Evolutionary conservation across 1,140 invertebrate genomes (phyloP).

Genomic region (Aphelinus certus): DNA sequence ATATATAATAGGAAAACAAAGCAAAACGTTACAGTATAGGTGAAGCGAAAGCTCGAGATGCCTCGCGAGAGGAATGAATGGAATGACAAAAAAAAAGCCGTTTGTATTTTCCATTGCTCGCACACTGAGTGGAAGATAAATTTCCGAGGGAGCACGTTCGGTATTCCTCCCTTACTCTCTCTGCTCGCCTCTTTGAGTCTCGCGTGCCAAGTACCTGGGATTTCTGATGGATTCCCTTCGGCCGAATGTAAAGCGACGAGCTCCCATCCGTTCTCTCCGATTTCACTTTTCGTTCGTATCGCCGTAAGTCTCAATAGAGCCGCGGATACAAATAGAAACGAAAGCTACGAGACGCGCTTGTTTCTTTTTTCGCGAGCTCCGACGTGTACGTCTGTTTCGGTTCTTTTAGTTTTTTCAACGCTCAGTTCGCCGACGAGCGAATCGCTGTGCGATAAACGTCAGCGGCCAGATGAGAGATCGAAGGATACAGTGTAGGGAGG

Average conservation of each 20-base stretch:
- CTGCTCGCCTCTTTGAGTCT: neutral
- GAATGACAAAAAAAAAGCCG: conserved; percentile 8
- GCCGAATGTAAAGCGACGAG: conserved; percentile 18
- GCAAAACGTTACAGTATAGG: no score
- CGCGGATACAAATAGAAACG: neutral
- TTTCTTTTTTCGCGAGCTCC: neutral
- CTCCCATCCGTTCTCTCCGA: neutral
- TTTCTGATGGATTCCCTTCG: conserved; percentile 9
- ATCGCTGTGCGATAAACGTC: no score
- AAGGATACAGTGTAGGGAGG: no score
- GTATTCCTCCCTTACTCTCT: neutral
- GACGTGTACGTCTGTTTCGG: no score
- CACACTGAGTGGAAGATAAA: conserved; percentile 23
- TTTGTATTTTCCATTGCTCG: neutral
- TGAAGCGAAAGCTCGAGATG: no score
- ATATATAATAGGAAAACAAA: no score
- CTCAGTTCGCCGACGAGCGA: no score
- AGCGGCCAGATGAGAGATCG: no score
- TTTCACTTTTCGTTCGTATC: neutral
- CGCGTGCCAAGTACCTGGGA: conserved; percentile 23
- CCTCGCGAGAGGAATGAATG: neutral
- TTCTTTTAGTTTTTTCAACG: no score
- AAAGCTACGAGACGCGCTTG: neutral
- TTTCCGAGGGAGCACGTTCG: neutral
- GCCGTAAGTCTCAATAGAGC: conserved; percentile 16